phyloP scores from a whole-genome alignment of 2,797 vertebrate species.

The Trematomus bernacchii region DNA sequence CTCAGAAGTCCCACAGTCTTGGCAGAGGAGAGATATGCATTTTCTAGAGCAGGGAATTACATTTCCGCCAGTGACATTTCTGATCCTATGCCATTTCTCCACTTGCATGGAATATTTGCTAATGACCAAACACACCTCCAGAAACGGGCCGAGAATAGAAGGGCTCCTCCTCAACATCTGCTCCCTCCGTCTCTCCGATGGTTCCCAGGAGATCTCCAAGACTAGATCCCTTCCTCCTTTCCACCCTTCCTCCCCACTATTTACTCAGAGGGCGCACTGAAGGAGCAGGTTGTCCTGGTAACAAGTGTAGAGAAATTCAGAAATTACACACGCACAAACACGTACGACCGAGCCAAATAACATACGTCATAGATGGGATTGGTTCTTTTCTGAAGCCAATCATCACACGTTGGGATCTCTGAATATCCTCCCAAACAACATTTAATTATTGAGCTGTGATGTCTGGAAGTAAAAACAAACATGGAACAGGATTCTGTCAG shows the following conservation, averaged over 20 bases:
- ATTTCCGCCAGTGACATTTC: conserved; percentile 55
- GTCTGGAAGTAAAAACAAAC: conserved; percentile 28
- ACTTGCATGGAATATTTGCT: conserved; percentile 60
- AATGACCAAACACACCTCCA: conserved; percentile 74
- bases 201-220: conserved; percentile 54
- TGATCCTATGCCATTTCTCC: conserved; percentile 57
- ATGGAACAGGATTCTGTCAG: conserved; percentile 19
- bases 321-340: conserved; percentile 44
- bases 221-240: conserved; percentile 50
- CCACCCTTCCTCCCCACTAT: conserved; percentile 42
- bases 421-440: conserved; percentile 16
- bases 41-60: conserved; percentile 61
- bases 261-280: conserved; percentile 52
- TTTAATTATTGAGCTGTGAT: conserved; percentile 48
- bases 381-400: conserved; percentile 33
- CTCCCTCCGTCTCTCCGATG: conserved; percentile 35
- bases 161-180: conserved; percentile 70
- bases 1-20: conserved; percentile 64
- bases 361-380: neutral
- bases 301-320: conserved; percentile 51
- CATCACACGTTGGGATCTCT: conserved; percentile 13
- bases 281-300: conserved; percentile 66
- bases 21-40: conserved; percentile 50
- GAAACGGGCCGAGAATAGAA: conserved; percentile 62
- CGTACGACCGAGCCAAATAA: conserved; percentile 11